Base-by-base conservation (phyloP, 2,888 invertebrate genomes). In the Palloptera scutellata region DNA sequence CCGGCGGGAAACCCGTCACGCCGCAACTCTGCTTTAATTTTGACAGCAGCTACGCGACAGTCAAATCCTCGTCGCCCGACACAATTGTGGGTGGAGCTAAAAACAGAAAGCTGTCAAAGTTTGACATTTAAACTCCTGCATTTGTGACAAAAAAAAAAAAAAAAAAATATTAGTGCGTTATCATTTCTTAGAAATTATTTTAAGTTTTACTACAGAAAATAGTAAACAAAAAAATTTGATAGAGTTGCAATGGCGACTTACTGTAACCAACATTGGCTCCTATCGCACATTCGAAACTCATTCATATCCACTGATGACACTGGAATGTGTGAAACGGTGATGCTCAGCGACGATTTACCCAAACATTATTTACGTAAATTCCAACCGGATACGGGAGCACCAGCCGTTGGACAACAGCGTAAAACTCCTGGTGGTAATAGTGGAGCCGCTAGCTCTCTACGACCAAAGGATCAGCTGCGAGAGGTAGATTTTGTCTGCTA, bases 241-340 rank as follows among this genome's bases (percentile, higher is more conserved):
- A 58, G 45, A 48, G 12, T 20, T 20, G 48, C n/a, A 8, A 97
- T 97, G 97, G 97, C 97, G 75, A 90, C 96, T 73, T 97, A 96
- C 85, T 96, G 97, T 84, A 95, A 97, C 86, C 92, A 92, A 84
- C 92, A 93, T 78, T 97, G 97, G 93, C 88, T 98, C 59, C 87
- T 97, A 62, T 93, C 95, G 69, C 95, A 97, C 85, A 95, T 97
- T 74, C 88, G 95, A 67, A 96, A 97, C 85, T 96, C 96, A 11
- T 98, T 96, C 85, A 94, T 97, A 81, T 94, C 95, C 30, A 95
- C 96, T 20, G 97, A 98, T 86, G 97, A 97, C 85, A 96, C 97
- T 77, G 94, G 96, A 67, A 91, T 96, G 88, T 96, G 96, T 84
- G 97, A 97, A 85, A 89, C 93, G 78, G 93, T 96, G 64, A 95